These are phyloP conservation scores for Anthopleura sola DNA, from an alignment of 64 coral and sea anemone genomes.

Conservation along the genomic window DNA sequence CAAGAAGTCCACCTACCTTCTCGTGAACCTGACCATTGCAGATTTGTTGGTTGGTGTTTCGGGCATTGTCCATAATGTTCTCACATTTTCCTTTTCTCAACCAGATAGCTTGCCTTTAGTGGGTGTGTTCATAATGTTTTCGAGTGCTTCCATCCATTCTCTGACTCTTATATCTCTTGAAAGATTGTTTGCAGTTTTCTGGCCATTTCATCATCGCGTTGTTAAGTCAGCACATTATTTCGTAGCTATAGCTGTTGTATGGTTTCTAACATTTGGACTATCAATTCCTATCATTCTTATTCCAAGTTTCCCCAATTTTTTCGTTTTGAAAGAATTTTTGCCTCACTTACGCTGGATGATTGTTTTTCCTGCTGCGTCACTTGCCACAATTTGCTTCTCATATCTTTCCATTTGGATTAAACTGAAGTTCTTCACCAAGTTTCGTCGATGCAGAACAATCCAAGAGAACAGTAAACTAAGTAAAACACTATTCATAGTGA, in stretches of 20 bases:
- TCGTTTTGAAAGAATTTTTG: neutral
- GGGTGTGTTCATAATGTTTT: neutral
- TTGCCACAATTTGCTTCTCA: neutral
- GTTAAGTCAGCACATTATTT: neutral
- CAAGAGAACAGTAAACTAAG: conserved; percentile 5
- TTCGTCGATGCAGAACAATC: neutral
- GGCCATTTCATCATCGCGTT: neutral
- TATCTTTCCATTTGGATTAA: conserved; percentile 3
- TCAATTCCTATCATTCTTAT: neutral
- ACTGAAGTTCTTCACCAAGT: neutral
- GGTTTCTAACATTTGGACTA: neutral
- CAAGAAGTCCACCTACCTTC: conserved; percentile 15
- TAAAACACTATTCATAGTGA: conserved; percentile 4
- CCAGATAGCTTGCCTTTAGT: neutral
- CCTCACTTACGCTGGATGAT: neutral
- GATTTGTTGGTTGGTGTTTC: neutral
- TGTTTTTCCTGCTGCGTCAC: neutral
- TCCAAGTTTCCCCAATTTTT: neutral
- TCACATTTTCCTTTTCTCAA: neutral
- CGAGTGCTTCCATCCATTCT: neutral
- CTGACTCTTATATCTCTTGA: neutral
- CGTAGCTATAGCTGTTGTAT: neutral
- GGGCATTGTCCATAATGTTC: neutral
- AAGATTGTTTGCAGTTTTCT: neutral
- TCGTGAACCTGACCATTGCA: neutral